A percentile compares a stretch with the other conserved stretches of the same genome.
Conservation (phyloP, 2,888 invertebrate genomes). For the Deladenus siricidicola region DNA sequence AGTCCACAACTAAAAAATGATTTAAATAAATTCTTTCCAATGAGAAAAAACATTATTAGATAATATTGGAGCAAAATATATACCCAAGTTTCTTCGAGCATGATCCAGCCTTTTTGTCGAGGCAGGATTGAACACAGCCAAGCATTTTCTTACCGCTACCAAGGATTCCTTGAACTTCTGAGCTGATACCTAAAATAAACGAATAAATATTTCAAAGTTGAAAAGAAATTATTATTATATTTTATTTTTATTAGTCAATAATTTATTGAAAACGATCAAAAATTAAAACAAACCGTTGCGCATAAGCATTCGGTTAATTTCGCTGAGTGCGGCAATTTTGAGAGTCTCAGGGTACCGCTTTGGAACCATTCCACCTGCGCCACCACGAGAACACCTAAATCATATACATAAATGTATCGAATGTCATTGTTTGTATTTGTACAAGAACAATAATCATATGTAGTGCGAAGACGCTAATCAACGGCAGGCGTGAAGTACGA, state of each 20-base stretch:
- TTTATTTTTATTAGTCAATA: neutral
- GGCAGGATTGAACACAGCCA: constrained; percentile 44
- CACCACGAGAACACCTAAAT: constrained; percentile 26
- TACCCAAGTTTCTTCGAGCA: constrained; percentile 31
- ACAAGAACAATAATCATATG: neutral
- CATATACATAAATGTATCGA: too few species aligned
- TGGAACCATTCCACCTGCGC: constrained; percentile 38
- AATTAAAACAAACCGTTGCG: constrained; percentile 8
- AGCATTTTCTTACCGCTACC: constrained; percentile 45
- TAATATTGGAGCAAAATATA: too few species aligned
- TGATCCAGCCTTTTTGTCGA: constrained; percentile 35
- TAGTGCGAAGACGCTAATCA: neutral
- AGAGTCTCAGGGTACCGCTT: constrained; percentile 51
- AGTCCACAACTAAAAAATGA: constrained; percentile 40
- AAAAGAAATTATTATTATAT: neutral
- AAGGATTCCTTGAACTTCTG: constrained; percentile 41
- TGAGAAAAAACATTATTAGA: neutral
- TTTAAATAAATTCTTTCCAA: too few species aligned
- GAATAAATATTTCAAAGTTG: neutral
- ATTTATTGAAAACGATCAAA: neutral
- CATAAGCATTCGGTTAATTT: constrained; percentile 22
- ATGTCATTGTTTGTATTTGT: too few species aligned
- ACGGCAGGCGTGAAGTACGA: neutral
- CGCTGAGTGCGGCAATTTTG: constrained; percentile 47
- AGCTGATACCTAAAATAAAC: constrained; percentile 28